Percentiles rank a stretch among this genome's conserved stretches.
These are phyloP conservation scores for Hydrozoanthus gracilis DNA, from an alignment of 92 coral and sea anemone genomes.

Conservation along the genomic window DNA sequence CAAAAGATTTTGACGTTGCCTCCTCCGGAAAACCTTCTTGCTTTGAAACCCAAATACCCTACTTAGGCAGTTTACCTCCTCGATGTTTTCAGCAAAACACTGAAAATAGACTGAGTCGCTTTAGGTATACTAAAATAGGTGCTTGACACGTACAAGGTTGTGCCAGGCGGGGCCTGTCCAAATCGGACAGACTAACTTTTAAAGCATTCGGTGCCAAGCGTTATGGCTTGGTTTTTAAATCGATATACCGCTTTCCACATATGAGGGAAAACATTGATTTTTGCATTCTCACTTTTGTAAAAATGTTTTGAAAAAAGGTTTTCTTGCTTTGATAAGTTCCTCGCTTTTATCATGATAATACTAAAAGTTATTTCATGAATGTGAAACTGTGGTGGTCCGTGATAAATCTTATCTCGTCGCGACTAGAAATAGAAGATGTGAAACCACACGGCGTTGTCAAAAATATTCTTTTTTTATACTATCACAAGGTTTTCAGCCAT, in stretches of 20 bases:
- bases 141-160: neutral
- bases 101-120: conserved; percentile 19
- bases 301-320: neutral
- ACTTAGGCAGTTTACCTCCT: conserved; percentile 38
- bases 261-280: neutral
- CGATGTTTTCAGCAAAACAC: conserved; percentile 30
- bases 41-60: conserved; percentile 25
- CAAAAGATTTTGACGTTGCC: neutral
- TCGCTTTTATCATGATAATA: neutral
- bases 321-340: neutral
- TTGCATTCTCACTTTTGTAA: neutral
- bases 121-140: conserved; percentile 5
- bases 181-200: too few species aligned
- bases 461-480: neutral
- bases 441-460: conserved; percentile 13
- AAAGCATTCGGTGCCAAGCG: too few species aligned
- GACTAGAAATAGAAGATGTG: conserved; percentile 29
- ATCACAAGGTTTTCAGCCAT: conserved; percentile 18
- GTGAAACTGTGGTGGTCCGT: conserved; percentile 32
- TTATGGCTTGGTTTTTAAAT: too few species aligned
- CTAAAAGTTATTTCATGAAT: neutral
- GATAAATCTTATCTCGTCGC: conserved; percentile 46
- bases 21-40: conserved; percentile 10
- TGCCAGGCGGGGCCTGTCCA: too few species aligned
- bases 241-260: too few species aligned